Evolutionary conservation across 1,140 invertebrate species (phyloP), one percentile per base, ranked within the genome.

Genomic region (Drosophila pallidifrons): DNA sequence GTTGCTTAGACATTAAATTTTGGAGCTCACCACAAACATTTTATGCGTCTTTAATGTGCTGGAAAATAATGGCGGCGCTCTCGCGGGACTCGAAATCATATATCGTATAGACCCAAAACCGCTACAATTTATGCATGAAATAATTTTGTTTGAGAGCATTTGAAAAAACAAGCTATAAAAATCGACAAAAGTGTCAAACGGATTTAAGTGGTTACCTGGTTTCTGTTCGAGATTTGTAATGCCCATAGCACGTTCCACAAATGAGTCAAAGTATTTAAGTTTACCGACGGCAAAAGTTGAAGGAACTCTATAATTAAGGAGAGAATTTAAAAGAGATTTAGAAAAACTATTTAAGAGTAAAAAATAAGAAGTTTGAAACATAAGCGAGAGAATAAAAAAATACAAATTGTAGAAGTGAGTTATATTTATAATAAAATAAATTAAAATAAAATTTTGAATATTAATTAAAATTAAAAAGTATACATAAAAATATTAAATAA

Each of bases 101-200:
- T 57, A 20, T n/a, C 15, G 16, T 72, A 58, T 65, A 41, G 45
- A 64, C 49, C 59, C 43, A 75, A 75, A 75, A 73, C 25, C 60
- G 55, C 55, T 30, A 54, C 60, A 82, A 82, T 69, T 86, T 86
- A 87, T 79, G 83, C 80, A 70, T 15, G 68, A 87, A 72, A 88
- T 76, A 76, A 71, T 74, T 54, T 71, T 32, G 65, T 75, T 68
- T 1, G 49, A 77, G 67, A 61, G 73, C 73, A 75, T 79, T 75
- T 72, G 59, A 32, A 70, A 60, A 76, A 79, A 76, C 77, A 79
- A 79, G 74, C 60, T 67, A 80, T 83, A 67, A 88, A 87, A 89
- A 78, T 52, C 83, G 61, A 87, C 59, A 71, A 88, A 88, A 88
- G 82, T 88, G 83, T 89, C 83, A 88, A 88, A 70, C 74, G 69